Base-by-base conservation (phyloP, 2,797 vertebrate species). In the Gallinago nigripennis region DNA sequence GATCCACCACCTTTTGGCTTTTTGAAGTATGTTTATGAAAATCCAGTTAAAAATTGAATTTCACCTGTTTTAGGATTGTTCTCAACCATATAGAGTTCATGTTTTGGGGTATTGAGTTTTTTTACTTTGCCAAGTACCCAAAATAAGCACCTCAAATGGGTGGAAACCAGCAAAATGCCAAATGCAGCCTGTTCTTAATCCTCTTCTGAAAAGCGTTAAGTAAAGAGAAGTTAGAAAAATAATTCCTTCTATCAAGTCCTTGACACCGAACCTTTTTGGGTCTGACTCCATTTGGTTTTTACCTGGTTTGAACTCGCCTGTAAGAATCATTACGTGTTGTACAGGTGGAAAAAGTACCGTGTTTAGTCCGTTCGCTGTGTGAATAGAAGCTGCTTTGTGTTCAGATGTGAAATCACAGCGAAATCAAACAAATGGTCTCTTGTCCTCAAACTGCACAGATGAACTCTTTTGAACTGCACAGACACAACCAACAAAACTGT, bases 341-440 rank as follows among this genome's bases (percentile, higher is more conserved):
- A 0, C 35, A 89, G 90, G 71, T 57, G 70, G 66, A 25, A 14
- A 11, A 6, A 21, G 60, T 0, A 10, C 28, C 9, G 68, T 5
- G 2, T 30, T 50, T 8, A 0, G 13, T 12, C 5, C 27, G 0
- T 19, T 31, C 0, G 7, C 19, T 12, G 63, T 8, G 0, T 6
- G 54, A 27, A 30, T 1, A 58, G 48, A 16, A 35, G 31, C 72
- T 48, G 77, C 73, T 65, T 12, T 64, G 81, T 48, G 70, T 6
- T 43, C 18, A 24, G 60, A 15, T 39, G 35, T 24, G 53, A 33
- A 8, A 21, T 60, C 21, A 4, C 21, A 13, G 56, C 45, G 66
- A 15, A 27, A 16, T 0, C 61, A 72, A 43, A 61, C 89, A 69
- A 69, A 31, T 0, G 3, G 8, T 20, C 53, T 27, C 24, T 78